phyloP scores from a whole-genome alignment of 1,140 invertebrate species.

The Bombyx mandarina region DNA sequence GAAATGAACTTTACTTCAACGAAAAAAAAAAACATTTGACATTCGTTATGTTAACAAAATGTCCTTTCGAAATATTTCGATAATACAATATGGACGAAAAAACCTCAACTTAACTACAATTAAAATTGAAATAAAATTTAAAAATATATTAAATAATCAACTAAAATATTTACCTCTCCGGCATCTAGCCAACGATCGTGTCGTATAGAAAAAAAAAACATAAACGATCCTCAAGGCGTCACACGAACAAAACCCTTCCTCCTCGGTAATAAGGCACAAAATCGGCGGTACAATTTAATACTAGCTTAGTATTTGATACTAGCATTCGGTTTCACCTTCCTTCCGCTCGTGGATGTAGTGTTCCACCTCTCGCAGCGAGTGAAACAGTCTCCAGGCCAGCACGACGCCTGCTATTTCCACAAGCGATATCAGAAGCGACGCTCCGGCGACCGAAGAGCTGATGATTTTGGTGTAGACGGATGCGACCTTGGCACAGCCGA shows the following conservation, averaged over 20 bases:
- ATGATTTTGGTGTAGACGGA: slow-evolving; percentile 63
- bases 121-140: too few relatives aligned
- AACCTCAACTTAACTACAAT: too few relatives aligned
- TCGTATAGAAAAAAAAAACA: not conserved
- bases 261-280: slow-evolving; percentile 2
- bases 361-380: slow-evolving; percentile 49
- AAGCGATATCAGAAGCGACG: slow-evolving; percentile 46
- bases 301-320: slow-evolving; percentile 20
- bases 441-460: slow-evolving; percentile 53
- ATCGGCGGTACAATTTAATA: slow-evolving; percentile 22
- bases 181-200: too few relatives aligned
- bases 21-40: not conserved
- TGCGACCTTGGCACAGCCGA: slow-evolving; percentile 62
- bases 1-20: slow-evolving; percentile 40
- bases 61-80: not conserved
- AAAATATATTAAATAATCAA: too few relatives aligned
- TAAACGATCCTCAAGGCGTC: not conserved
- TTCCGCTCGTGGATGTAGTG: slow-evolving; percentile 60
- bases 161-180: too few relatives aligned
- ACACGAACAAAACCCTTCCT: too few relatives aligned
- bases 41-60: not conserved
- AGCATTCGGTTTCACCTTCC: slow-evolving; percentile 62
- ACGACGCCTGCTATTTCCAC: slow-evolving; percentile 50
- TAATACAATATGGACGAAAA: not conserved
- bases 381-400: slow-evolving; percentile 55